phyloP scores from a whole-genome alignment of 2,797 vertebrate species.

The Ptychobarbus kaznakovi region DNA sequence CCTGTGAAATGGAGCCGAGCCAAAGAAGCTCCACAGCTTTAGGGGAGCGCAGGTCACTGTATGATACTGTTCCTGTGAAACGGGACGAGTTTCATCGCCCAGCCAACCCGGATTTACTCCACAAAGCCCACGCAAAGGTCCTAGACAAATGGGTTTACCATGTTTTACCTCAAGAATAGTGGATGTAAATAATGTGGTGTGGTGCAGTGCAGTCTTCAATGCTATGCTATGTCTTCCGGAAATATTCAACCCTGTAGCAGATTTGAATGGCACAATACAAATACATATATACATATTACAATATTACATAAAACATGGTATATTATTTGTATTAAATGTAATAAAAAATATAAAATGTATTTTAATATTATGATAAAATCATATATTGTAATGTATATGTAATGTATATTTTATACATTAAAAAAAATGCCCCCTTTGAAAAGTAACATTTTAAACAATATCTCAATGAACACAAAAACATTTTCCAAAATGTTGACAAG shows the following conservation, averaged over 20 bases:
- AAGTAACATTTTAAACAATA: too few species aligned
- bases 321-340: background rate
- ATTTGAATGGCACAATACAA: background rate
- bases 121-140: too few species aligned
- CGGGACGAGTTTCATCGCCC: background rate
- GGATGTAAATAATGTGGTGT: background rate
- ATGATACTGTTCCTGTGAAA: constrained; percentile 13
- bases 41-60: constrained; percentile 14
- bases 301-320: background rate
- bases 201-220: background rate
- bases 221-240: background rate
- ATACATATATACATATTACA: background rate
- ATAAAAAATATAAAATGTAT: background rate
- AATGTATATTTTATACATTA: background rate
- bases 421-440: too few species aligned
- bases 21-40: constrained; percentile 24
- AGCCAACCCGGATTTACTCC: constrained; percentile 25
- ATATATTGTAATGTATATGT: background rate
- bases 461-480: too few species aligned
- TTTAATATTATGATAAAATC: background rate
- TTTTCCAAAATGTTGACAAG: too few species aligned
- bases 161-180: constrained; percentile 17
- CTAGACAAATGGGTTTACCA: constrained; percentile 12
- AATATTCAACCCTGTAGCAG: background rate
- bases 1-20: constrained; percentile 40